Percentiles rank a stretch among this genome's conserved stretches.
These are phyloP conservation scores for Fukomys damarensis DNA, from an alignment of 2,113 vertebrate species.

Conservation along the genomic window DNA sequence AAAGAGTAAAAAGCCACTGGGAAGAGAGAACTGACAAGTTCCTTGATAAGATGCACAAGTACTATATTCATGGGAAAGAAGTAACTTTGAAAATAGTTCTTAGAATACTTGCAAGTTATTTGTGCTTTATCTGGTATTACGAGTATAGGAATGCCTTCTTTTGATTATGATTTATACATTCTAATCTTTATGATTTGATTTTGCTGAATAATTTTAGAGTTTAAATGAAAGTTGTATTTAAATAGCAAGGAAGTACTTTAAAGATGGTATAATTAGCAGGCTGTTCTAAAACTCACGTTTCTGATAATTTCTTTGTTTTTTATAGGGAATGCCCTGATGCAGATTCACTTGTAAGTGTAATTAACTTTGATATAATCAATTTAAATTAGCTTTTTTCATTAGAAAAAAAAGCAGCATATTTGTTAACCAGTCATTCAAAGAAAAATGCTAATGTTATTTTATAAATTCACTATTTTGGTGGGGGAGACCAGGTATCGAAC, in stretches of 20 bases:
- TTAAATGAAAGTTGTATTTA: conserved; percentile 46
- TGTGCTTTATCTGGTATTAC: not conserved
- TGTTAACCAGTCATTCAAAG: conserved; percentile 29
- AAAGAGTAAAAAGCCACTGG: conserved; percentile 3
- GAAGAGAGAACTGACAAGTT: conserved; percentile 1
- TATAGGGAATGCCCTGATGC: conserved; percentile 93
- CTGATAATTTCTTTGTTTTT: conserved; percentile 68
- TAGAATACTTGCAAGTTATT: not conserved
- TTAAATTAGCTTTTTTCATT: conserved; percentile 38
- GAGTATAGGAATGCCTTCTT: not conserved
- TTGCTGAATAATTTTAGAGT: conserved; percentile 48
- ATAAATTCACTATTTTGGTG: conserved; percentile 51
- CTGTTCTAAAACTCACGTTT: conserved; percentile 47
- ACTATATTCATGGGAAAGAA: not conserved
- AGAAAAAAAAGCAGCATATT: not conserved
- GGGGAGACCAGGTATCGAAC: too few species aligned
- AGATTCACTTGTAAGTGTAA: conserved; percentile 95
- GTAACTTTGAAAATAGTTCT: not conserved
- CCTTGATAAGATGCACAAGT: not conserved
- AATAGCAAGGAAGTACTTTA: not conserved
- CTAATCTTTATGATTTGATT: conserved; percentile 43
- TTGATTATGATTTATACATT: conserved; percentile 59
- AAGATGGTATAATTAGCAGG: conserved; percentile 1
- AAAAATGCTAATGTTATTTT: conserved; percentile 40
- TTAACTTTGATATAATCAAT: conserved; percentile 64